Percentiles rank a stretch among this genome's conserved stretches.
phyloP scores from a whole-genome alignment of 1,140 invertebrate species.

The Trichoplusia ni region DNA sequence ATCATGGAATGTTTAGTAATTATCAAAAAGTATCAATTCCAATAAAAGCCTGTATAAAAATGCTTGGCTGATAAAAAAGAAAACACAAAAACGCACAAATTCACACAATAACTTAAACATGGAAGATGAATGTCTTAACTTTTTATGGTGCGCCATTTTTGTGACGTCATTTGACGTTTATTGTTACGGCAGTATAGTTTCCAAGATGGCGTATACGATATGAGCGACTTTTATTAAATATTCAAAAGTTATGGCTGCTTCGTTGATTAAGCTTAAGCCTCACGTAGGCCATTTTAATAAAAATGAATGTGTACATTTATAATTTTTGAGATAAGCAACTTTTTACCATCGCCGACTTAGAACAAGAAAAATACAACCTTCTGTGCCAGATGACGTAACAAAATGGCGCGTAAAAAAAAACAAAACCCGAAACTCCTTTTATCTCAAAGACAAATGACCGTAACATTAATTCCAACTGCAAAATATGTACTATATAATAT shows the following conservation, averaged over 20 bases:
- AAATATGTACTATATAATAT: slow-evolving; percentile 44
- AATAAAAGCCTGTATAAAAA: slow-evolving; percentile 30
- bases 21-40: slow-evolving; percentile 32
- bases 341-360: slow-evolving; percentile 10
- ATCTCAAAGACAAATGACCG: slow-evolving; percentile 46
- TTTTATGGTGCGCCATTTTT: slow-evolving; percentile 27
- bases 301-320: slow-evolving; percentile 17
- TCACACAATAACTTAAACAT: slow-evolving; percentile 33
- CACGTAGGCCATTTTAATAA: slow-evolving; percentile 25
- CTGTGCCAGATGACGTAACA: slow-evolving; percentile 21
- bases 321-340: slow-evolving; percentile 21
- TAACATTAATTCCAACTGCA: slow-evolving; percentile 47
- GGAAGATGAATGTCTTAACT: slow-evolving; percentile 35
- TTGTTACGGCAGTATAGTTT: slow-evolving; percentile 23
- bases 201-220: slow-evolving; percentile 24
- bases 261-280: slow-evolving; percentile 18
- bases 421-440: slow-evolving; percentile 37
- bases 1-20: slow-evolving; percentile 28
- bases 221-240: slow-evolving; percentile 26
- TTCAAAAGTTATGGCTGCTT: slow-evolving; percentile 26
- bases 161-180: slow-evolving; percentile 30
- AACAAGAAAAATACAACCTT: background rate
- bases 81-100: slow-evolving; percentile 32
- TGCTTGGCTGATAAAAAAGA: slow-evolving; percentile 15
- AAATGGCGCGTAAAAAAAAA: slow-evolving; percentile 32